These are phyloP conservation scores for Ptiloglossa arizonensis DNA, from an alignment of 1,140 invertebrate species.

Conservation along the genomic window DNA sequence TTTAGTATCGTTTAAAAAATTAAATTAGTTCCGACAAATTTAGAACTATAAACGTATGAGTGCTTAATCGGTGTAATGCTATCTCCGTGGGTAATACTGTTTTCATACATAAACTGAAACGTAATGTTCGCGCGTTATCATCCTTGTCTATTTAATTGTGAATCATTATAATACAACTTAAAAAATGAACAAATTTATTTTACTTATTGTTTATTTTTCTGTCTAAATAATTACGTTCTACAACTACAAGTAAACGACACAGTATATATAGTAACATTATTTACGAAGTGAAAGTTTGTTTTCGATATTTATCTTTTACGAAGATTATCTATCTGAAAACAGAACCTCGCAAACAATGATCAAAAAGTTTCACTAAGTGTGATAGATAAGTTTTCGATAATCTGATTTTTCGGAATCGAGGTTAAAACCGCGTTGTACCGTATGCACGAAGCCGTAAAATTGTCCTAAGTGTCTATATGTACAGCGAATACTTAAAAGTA, in stretches of 20 bases:
- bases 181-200: too few species aligned
- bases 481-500: slow-evolving; percentile 38
- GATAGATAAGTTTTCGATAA: not conserved
- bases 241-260: too few species aligned
- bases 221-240: not conserved
- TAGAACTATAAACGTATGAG: too few species aligned
- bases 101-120: not conserved
- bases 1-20: not conserved
- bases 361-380: not conserved
- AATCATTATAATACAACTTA: not conserved
- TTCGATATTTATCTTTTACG: not conserved
- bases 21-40: not conserved
- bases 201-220: not conserved
- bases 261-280: not conserved
- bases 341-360: not conserved
- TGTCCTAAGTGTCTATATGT: slow-evolving; percentile 11
- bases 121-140: not conserved
- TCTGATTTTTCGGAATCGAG: slow-evolving; percentile 19
- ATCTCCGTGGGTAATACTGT: slow-evolving; percentile 8
- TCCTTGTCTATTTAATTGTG: not conserved
- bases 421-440: slow-evolving; percentile 35
- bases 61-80: slow-evolving; percentile 24
- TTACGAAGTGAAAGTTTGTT: not conserved
- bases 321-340: not conserved
- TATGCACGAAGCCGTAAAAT: slow-evolving; percentile 44